phyloP scores from a whole-genome alignment of 2,797 vertebrate species.

The Chaetophractus vellerosus region DNA sequence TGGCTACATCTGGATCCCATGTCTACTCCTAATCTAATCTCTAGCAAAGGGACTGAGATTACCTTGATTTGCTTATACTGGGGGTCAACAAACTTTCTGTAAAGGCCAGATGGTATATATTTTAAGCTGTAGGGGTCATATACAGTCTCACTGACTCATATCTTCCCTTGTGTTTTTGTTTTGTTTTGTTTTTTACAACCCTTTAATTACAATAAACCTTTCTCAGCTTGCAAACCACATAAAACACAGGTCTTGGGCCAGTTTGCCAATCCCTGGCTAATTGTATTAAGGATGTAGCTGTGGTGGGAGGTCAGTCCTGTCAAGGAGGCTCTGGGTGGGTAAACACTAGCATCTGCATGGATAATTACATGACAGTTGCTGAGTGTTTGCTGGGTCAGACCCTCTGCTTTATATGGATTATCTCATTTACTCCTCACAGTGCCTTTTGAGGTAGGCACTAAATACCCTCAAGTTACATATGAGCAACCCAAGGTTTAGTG shows the following conservation, averaged over 20 bases:
- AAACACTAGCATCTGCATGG: neutral
- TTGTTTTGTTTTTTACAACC: neutral
- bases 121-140: neutral
- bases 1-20: neutral
- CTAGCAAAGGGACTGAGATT: neutral
- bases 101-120: neutral
- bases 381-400: neutral
- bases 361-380: neutral
- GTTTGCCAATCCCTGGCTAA: neutral
- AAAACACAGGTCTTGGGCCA: neutral
- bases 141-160: neutral
- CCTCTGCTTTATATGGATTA: neutral
- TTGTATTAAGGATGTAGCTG: neutral
- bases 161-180: too few relatives aligned
- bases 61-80: neutral
- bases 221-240: neutral
- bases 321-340: neutral
- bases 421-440: neutral
- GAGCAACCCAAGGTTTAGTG: neutral
- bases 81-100: neutral
- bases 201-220: neutral
- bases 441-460: neutral
- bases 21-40: neutral
- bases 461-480: neutral
- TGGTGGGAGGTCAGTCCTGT: neutral